phyloP scores from a whole-genome alignment of 2,797 vertebrate genomes.

The Sebastes steindachneri region DNA sequence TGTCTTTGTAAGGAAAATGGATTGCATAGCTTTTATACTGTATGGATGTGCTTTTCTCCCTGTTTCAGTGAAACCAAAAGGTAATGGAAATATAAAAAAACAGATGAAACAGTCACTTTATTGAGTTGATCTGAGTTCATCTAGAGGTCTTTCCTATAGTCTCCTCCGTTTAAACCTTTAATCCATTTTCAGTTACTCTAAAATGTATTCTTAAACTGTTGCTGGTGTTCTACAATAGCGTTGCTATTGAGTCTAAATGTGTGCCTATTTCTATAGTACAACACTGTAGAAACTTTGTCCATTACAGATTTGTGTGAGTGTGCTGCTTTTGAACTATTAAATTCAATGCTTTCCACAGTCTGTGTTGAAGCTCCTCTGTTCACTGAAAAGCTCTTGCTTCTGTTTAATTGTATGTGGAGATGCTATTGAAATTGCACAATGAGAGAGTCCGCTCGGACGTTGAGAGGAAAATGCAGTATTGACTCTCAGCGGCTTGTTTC shows the following conservation, averaged over 20 bases:
- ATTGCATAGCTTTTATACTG: conserved; percentile 63
- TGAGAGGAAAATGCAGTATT: conserved; percentile 11
- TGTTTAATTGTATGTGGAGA: neutral
- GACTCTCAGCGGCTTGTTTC: conserved; percentile 6
- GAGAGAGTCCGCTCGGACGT: neutral
- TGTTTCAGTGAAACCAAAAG: neutral
- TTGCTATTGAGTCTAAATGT: conserved; percentile 45
- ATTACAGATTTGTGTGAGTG: conserved; percentile 47
- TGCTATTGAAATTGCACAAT: neutral
- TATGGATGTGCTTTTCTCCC: conserved; percentile 44
- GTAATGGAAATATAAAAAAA: neutral
- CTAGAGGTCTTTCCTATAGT: conserved; percentile 4
- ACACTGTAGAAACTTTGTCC: conserved; percentile 12
- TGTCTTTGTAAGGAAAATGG: conserved; percentile 54
- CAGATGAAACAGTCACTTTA: neutral
- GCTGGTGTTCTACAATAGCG: conserved; percentile 28
- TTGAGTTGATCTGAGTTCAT: conserved; percentile 12
- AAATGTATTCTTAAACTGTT: conserved; percentile 40
- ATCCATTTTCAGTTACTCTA: conserved; percentile 22
- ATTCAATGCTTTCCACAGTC: conserved; percentile 52
- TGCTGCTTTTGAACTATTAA: conserved; percentile 67
- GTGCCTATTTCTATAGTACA: conserved; percentile 59
- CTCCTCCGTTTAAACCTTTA: conserved; percentile 29
- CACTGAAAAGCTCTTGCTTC: neutral
- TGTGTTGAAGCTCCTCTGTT: conserved; percentile 13